Conservation (phyloP, 1,140 invertebrate genomes). For the Drosophila orosa region DNA sequence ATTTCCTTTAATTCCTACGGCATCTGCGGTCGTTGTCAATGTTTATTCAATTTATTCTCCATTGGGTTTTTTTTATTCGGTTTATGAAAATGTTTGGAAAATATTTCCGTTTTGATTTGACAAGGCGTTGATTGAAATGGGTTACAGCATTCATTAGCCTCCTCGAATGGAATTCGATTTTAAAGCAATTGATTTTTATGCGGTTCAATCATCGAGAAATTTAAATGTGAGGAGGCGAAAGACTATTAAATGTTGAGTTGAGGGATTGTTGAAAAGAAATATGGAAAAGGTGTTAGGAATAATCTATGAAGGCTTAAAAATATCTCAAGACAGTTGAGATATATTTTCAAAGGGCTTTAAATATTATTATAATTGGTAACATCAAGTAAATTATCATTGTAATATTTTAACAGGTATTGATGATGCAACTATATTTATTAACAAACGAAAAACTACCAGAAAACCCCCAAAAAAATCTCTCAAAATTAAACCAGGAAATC, state of each 20-base stretch:
- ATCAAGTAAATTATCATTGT: background rate
- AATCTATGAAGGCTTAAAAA: background rate
- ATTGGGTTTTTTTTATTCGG: constrained; percentile 9
- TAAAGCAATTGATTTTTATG: constrained; percentile 50
- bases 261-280: background rate
- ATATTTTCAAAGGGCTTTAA: too few species aligned
- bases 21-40: constrained; percentile 33
- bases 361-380: background rate
- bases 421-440: too few species aligned
- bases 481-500: background rate
- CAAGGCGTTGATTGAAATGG: constrained; percentile 71
- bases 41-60: constrained; percentile 31
- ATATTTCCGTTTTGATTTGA: constrained; percentile 78
- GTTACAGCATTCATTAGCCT: constrained; percentile 64
- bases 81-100: constrained; percentile 77
- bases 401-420: background rate
- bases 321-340: background rate
- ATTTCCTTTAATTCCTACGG: constrained; percentile 70
- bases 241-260: constrained; percentile 15
- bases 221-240: constrained; percentile 22
- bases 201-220: constrained; percentile 59
- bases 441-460: background rate
- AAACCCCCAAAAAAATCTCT: background rate
- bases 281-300: background rate
- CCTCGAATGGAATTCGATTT: constrained; percentile 35